phyloP scores from a whole-genome alignment of 2,888 invertebrate species.

The Cataglyphis altisquamis region DNA sequence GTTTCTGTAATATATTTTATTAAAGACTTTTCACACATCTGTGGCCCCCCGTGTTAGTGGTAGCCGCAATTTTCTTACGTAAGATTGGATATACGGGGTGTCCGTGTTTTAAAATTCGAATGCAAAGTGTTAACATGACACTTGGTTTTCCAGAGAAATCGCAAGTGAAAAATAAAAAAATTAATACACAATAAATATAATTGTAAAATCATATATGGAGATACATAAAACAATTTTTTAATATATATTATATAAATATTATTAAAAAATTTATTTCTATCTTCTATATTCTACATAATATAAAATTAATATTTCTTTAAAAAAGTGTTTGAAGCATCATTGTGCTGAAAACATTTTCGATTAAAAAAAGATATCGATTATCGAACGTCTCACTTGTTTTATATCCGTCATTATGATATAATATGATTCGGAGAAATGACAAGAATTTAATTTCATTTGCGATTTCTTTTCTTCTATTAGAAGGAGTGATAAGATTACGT shows the following conservation, averaged over 20 bases:
- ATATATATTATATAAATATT: neutral
- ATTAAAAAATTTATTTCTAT: neutral
- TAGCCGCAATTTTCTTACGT: neutral
- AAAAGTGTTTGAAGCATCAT: neutral
- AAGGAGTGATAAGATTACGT: neutral
- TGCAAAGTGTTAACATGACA: neutral
- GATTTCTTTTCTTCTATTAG: neutral
- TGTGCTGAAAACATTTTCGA: neutral
- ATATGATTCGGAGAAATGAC: neutral
- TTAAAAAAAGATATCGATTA: neutral
- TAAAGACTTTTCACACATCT: constrained; percentile 48
- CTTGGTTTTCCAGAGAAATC: neutral
- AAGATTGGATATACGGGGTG: neutral
- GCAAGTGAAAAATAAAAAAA: neutral
- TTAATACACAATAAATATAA: neutral
- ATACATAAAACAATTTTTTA: neutral
- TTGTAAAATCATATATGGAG: neutral
- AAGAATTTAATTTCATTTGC: neutral
- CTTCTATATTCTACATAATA: neutral
- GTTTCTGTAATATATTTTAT: constrained; percentile 72
- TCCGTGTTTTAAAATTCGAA: neutral
- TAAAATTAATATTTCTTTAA: neutral
- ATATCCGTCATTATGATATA: neutral
- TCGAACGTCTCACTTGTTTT: neutral
- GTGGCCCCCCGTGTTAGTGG: neutral